Evolutionary conservation across 2,113 vertebrate species (phyloP), one percentile per base, ranked within the genome.

Genomic region (Sterrhoptilus dennistouni): DNA sequence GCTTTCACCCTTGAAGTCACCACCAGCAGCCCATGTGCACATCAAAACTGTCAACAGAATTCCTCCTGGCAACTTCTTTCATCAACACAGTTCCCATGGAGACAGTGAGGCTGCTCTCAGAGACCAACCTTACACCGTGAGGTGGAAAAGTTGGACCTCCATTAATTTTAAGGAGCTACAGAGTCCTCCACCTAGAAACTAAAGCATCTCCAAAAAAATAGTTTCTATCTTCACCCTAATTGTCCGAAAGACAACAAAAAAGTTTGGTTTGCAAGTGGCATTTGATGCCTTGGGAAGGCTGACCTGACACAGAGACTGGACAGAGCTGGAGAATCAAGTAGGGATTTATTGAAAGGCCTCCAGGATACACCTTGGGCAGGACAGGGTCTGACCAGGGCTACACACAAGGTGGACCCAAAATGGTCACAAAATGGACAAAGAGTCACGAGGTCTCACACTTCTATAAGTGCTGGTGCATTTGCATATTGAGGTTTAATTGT

Each of bases 71-170:
- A 66, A 44, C 23, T 53, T 78, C 33, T 86, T 44, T 13, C 84
- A 69, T 20, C 1, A 5, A 23, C 47, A 54, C 0, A 1, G 47
- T 2, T 85, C 50, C 63, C 4, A 0, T 24, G 36, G 89, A 83
- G 91, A 74, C 49, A 60, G 31, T 15, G 23, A 83, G 52, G 56
- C 4, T 78, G 47, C 20, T 68, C 86, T 70, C 57, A 66, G 40
- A 85, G 38, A 65, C 49, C 52, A 40, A 16, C 1, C 1, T 72
- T 7, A 27, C 64, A 52, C 11, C 60, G 7, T 4, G 12, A 88
- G 63, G 50, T 4, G 29, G 42, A 33, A 77, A 80, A 79, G 35
- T 2, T 63, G 68, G 33, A 54, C 50, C n/a, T 83, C 28, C 31
- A 19, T 9, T 29, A 12, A 76, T 85, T 59, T 93, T 54, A 59